Percentiles rank a stretch among this genome's conserved stretches.
These are phyloP conservation scores for Drosophila nigritarsus DNA, from an alignment of 2,888 invertebrate species.

Conservation along the genomic window DNA sequence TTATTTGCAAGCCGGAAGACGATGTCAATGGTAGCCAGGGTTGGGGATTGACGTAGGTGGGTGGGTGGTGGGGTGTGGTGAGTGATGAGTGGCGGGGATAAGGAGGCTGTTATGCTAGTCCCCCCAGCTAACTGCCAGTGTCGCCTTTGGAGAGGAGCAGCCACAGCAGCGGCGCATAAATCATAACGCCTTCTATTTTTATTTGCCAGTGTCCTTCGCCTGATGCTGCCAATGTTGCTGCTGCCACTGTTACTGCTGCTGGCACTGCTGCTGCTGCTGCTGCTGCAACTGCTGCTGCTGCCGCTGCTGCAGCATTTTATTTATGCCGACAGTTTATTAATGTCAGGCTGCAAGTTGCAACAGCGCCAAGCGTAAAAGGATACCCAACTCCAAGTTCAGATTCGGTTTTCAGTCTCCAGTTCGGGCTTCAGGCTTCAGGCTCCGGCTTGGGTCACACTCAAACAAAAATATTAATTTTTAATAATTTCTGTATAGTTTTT, in stretches of 20 bases:
- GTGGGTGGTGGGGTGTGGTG: not conserved
- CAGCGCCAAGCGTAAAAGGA: slow-evolving; percentile 28
- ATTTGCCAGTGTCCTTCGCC: slow-evolving; percentile 49
- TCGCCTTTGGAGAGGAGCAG: not conserved
- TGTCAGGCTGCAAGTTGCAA: slow-evolving; percentile 57
- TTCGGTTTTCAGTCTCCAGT: slow-evolving; percentile 11
- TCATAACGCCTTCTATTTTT: slow-evolving; percentile 70
- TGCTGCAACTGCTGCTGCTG: slow-evolving; percentile 24
- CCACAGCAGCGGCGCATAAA: slow-evolving; percentile 58
- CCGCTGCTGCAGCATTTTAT: slow-evolving; percentile 61
- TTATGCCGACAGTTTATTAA: slow-evolving; percentile 83
- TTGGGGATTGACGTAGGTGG: not conserved
- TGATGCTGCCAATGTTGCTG: slow-evolving; percentile 19
- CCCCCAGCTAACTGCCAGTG: not conserved
- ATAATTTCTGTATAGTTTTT: not conserved
- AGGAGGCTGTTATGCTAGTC: not conserved
- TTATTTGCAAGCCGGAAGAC: slow-evolving; percentile 54
- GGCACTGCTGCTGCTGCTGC: slow-evolving; percentile 15
- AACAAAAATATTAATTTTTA: not conserved
- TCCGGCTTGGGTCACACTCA: slow-evolving; percentile 2
- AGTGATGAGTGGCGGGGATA: not conserved
- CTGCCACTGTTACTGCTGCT: slow-evolving; percentile 22
- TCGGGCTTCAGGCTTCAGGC: slow-evolving; percentile 2
- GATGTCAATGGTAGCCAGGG: slow-evolving; percentile 27
- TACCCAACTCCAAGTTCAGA: slow-evolving; percentile 29